Evolutionary conservation across 2,797 vertebrate genomes (phyloP).

Genomic region (Diglossa cyanea): DNA sequence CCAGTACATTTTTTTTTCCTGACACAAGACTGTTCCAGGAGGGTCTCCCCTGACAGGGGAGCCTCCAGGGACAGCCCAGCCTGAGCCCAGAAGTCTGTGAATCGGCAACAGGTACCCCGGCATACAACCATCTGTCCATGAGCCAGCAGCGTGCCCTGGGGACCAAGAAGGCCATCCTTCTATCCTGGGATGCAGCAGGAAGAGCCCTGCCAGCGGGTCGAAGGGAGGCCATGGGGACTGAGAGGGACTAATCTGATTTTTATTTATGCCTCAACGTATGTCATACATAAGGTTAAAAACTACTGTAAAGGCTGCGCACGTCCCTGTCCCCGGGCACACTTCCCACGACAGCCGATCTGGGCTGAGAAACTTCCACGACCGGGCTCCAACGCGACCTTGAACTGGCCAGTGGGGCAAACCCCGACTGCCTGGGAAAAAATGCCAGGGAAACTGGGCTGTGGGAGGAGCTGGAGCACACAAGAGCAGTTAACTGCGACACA

Average conservation of each 20-base stretch:
- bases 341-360: neutral
- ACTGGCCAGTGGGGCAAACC: fast-evolving
- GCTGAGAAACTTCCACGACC: neutral
- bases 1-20: neutral
- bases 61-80: neutral
- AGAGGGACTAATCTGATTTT: neutral
- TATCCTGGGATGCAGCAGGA: too few species aligned
- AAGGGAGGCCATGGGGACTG: neutral
- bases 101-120: too few species aligned
- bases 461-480: neutral
- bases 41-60: too few species aligned
- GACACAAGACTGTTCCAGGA: neutral
- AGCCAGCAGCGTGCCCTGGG: neutral
- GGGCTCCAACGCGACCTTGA: fast-evolving
- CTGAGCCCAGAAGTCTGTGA: neutral
- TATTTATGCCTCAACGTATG: neutral
- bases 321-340: too few species aligned
- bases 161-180: too few species aligned
- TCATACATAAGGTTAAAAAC: neutral
- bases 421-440: neutral
- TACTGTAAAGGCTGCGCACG: neutral
- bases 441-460: neutral
- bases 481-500: neutral
- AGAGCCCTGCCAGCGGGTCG: too few species aligned
- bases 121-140: neutral